Percentiles rank a stretch among this genome's conserved stretches.
These are phyloP conservation scores for Eretmochelys imbricata DNA, from an alignment of 2,113 vertebrate genomes.

Conservation along the genomic window DNA sequence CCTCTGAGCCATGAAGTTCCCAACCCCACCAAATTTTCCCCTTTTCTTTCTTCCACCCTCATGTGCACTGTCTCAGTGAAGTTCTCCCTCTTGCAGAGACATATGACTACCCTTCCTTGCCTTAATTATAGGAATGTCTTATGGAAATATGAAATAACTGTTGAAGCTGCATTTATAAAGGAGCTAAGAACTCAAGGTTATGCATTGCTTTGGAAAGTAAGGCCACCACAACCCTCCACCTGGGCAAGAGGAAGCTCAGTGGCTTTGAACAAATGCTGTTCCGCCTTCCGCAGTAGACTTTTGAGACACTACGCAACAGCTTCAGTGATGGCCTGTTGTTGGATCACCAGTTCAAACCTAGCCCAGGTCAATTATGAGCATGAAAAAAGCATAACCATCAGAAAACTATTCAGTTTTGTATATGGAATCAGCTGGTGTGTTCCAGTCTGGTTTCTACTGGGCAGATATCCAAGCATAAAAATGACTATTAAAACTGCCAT, in stretches of 20 bases:
- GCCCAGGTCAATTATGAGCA: not conserved
- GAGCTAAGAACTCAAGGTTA: not conserved
- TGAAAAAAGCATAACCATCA: not conserved
- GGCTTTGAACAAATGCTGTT: too few relatives aligned
- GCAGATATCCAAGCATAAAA: not conserved
- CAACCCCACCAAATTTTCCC: not conserved
- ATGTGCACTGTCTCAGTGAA: not conserved
- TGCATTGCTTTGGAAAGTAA: not conserved
- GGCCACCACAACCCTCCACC: too few relatives aligned
- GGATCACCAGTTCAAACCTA: not conserved
- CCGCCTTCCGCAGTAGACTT: not conserved
- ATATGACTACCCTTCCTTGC: not conserved
- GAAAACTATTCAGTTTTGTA: not conserved
- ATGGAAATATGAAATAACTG: accelerated
- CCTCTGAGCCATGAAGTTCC: not conserved
- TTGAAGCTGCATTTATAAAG: not conserved
- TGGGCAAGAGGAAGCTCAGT: not conserved
- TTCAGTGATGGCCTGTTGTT: not conserved
- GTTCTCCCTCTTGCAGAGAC: not conserved
- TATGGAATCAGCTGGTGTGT: not conserved
- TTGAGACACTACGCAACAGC: not conserved
- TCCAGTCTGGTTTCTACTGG: not conserved
- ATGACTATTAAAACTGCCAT: not conserved
- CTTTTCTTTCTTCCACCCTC: not conserved
- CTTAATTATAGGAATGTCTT: not conserved